Conservation (phyloP, 2,797 vertebrate genomes). For the Pseudopleuronectes americanus region DNA sequence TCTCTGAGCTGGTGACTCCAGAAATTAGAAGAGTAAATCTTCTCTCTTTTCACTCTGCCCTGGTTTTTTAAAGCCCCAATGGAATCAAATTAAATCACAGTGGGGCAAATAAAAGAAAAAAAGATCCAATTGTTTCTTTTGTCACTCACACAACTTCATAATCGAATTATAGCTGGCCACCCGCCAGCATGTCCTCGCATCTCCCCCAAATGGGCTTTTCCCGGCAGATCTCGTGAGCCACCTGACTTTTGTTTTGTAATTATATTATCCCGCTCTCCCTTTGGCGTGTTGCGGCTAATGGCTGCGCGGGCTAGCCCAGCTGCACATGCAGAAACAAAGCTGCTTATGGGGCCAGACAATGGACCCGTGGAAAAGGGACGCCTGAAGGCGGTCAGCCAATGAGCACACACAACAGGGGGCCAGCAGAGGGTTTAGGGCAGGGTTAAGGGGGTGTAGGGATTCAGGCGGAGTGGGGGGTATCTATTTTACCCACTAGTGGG, state of each 20-base stretch:
- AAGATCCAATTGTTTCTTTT: slow-evolving; percentile 83
- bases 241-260: slow-evolving; percentile 87
- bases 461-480: slow-evolving; percentile 49
- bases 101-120: slow-evolving; percentile 77
- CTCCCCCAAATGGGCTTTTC: slow-evolving; percentile 71
- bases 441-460: slow-evolving; percentile 77
- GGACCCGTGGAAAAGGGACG: slow-evolving; percentile 79
- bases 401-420: slow-evolving; percentile 80
- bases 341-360: slow-evolving; percentile 83
- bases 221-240: slow-evolving; percentile 76
- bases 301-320: slow-evolving; percentile 80
- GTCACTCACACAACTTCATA: slow-evolving; percentile 82
- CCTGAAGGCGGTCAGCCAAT: slow-evolving; percentile 84
- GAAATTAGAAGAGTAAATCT: slow-evolving; percentile 84
- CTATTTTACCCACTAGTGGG: slow-evolving; percentile 59
- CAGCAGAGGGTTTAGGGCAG: slow-evolving; percentile 77
- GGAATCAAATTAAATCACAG: slow-evolving; percentile 80
- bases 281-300: slow-evolving; percentile 80
- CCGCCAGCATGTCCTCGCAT: slow-evolving; percentile 76
- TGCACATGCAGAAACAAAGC: slow-evolving; percentile 86
- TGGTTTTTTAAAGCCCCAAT: slow-evolving; percentile 66
- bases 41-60: slow-evolving; percentile 71
- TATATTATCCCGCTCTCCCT: slow-evolving; percentile 82
- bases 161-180: slow-evolving; percentile 84
- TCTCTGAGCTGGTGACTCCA: slow-evolving; percentile 67